Conservation (phyloP, 2,888 invertebrate species). For the Slavum lentiscoides region DNA sequence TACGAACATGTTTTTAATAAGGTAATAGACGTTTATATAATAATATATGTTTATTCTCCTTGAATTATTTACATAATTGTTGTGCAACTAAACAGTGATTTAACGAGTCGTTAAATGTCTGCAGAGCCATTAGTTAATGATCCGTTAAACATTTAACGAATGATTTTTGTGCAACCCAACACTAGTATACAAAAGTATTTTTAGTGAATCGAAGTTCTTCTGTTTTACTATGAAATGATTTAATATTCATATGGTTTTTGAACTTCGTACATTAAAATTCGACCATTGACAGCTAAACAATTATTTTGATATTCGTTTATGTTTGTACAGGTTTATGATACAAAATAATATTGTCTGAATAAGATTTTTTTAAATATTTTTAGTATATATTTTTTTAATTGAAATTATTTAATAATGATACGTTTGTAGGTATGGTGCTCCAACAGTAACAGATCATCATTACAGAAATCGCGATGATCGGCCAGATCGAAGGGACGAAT, state of each 20-base stretch:
- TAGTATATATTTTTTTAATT: neutral
- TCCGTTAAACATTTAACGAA: too few species aligned
- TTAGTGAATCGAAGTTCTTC: slow-evolving; percentile 5
- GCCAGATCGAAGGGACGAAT: slow-evolving; percentile 35
- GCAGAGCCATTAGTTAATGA: too few species aligned
- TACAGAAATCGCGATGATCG: slow-evolving; percentile 44
- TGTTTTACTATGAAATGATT: neutral
- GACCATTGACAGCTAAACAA: slow-evolving; percentile 25
- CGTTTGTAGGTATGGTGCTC: slow-evolving; percentile 34
- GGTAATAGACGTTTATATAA: too few species aligned
- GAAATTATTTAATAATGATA: neutral
- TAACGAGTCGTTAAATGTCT: too few species aligned
- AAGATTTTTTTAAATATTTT: neutral
- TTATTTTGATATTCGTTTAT: slow-evolving; percentile 12
- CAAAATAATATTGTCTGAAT: neutral
- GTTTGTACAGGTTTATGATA: slow-evolving; percentile 28
- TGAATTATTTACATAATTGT: too few species aligned
- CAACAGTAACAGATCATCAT: slow-evolving; percentile 40
- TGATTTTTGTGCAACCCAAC: too few species aligned
- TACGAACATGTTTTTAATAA: too few species aligned
- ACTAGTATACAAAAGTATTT: neutral
- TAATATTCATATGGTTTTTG: slow-evolving; percentile 5
- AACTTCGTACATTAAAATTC: neutral
- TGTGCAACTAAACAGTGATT: too few species aligned
- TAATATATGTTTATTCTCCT: too few species aligned